These are phyloP conservation scores for Thripadectes ignobilis DNA, from an alignment of 2,797 vertebrate species.

Conservation along the genomic window DNA sequence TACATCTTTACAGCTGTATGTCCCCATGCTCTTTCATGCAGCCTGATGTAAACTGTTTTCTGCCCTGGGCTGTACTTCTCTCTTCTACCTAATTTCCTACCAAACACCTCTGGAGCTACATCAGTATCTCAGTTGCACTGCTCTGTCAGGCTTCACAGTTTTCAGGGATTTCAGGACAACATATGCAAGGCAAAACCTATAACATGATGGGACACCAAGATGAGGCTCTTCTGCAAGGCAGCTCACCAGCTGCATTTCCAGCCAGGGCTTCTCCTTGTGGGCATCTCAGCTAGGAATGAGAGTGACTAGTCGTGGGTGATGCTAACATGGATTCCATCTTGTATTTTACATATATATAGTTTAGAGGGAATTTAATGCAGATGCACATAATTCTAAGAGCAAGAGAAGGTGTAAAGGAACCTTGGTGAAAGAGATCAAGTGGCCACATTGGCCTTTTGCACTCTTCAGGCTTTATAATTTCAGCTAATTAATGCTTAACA, in stretches of 20 bases:
- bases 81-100: not conserved
- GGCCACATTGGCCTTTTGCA: not conserved
- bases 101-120: not conserved
- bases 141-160: not conserved
- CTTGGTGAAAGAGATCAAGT: not conserved
- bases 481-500: not conserved
- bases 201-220: not conserved
- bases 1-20: not conserved
- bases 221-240: not conserved
- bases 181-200: not conserved
- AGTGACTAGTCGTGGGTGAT: not conserved
- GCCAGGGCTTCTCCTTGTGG: not conserved
- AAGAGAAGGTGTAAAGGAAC: not conserved
- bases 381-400: not conserved
- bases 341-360: not conserved
- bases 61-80: not conserved
- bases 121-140: accelerated
- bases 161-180: not conserved
- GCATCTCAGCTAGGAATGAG: not conserved
- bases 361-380: not conserved
- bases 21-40: not conserved
- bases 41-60: not conserved
- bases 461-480: not conserved
- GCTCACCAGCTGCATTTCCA: not conserved
- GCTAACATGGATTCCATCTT: not conserved